Percentiles rank a stretch among this genome's conserved stretches.
phyloP scores from a whole-genome alignment of 2,888 invertebrate genomes.

The Phlogophora meticulosa region DNA sequence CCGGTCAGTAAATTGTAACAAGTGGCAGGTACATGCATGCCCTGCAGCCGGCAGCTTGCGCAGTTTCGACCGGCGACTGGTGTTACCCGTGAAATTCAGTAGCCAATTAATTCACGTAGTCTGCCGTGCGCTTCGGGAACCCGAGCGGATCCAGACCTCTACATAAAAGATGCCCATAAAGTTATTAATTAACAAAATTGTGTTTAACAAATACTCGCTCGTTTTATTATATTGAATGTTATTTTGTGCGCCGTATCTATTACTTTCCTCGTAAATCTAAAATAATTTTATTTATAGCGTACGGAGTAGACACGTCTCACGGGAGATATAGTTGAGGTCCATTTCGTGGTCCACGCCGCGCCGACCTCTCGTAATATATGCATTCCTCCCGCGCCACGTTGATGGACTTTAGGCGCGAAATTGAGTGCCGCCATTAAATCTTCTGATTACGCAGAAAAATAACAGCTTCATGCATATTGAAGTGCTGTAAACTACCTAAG shows the following conservation, averaged over 20 bases:
- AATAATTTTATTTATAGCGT: conserved; percentile 78
- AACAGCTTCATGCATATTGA: conserved; percentile 4
- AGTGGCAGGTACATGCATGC: conserved; percentile 27
- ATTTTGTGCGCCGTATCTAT: conserved; percentile 60
- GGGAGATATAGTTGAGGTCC: conserved; percentile 63
- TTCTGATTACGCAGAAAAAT: conserved; percentile 32
- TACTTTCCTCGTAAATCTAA: conserved; percentile 70
- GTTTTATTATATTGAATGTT: conserved; percentile 33
- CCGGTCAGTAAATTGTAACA: conserved; percentile 44
- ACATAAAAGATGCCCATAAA: conserved; percentile 64
- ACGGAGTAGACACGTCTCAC: conserved; percentile 61
- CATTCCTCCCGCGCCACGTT: conserved; percentile 50
- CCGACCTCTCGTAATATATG: conserved; percentile 56
- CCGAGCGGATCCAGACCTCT: conserved; percentile 62
- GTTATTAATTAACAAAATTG: conserved; percentile 69
- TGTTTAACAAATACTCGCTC: conserved; percentile 45
- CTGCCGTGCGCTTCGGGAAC: conserved; percentile 61
- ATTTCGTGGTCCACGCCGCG: conserved; percentile 47
- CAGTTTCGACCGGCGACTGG: conserved; percentile 54
- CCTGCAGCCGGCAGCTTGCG: conserved; percentile 44
- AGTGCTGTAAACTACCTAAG: conserved; percentile 7
- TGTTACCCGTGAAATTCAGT: conserved; percentile 67
- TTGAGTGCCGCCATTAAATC: conserved; percentile 60
- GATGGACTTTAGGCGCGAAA: conserved; percentile 58
- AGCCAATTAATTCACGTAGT: conserved; percentile 70